Percentiles rank a stretch among this genome's conserved stretches.
Conservation (phyloP, 2,888 invertebrate genomes). For the Coelogynopora nodosa region DNA sequence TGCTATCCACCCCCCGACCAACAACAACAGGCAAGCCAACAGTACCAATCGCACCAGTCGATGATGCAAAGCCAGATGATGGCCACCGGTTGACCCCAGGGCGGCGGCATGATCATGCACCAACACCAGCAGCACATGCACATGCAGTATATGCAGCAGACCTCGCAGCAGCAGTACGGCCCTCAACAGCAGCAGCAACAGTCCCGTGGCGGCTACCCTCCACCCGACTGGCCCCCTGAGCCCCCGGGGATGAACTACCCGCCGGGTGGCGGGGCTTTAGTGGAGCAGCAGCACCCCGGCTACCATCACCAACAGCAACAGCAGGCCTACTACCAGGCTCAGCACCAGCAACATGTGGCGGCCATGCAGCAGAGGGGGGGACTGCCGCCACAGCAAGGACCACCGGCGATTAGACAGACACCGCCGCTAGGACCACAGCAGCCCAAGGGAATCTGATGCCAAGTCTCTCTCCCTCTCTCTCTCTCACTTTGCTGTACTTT, state of each 20-base stretch:
- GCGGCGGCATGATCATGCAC: not conserved
- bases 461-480: no score
- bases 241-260: not conserved
- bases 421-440: not conserved
- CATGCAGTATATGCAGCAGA: conserved; percentile 18
- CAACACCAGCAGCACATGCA: conserved; percentile 29
- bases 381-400: not conserved
- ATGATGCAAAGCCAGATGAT: not conserved
- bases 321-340: not conserved
- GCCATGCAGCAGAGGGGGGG: not conserved
- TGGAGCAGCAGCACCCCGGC: not conserved
- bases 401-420: not conserved
- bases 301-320: not conserved
- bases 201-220: not conserved
- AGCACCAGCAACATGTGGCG: not conserved
- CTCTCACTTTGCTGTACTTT: no score
- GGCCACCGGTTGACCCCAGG: no score
- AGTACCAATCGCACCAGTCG: not conserved
- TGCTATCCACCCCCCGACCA: not conserved
- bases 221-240: not conserved
- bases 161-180: not conserved
- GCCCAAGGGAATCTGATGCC: conserved; percentile 15
- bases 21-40: not conserved
- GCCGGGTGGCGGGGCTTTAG: not conserved
- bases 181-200: not conserved